These are phyloP conservation scores for Eupithecia inturbata DNA, from an alignment of 2,888 invertebrate genomes.

Conservation along the genomic window DNA sequence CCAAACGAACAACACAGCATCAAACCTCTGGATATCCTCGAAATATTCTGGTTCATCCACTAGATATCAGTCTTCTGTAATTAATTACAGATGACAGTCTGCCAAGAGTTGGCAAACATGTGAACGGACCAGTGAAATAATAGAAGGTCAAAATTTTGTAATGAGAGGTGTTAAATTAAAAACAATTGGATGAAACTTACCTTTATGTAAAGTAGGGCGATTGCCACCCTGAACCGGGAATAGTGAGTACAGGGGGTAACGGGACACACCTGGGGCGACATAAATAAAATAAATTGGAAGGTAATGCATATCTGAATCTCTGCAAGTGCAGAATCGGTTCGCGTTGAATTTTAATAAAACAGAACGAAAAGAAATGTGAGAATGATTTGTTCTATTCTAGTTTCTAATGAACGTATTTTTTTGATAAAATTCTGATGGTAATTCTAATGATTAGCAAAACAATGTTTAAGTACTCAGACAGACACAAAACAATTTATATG, in stretches of 20 bases:
- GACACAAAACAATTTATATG: too few relatives aligned
- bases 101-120: not conserved
- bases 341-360: constrained; percentile 3
- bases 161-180: not conserved
- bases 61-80: not conserved
- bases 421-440: not conserved
- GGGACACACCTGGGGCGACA: constrained; percentile 84
- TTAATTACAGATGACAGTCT: not conserved
- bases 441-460: constrained; percentile 3
- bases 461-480: not conserved
- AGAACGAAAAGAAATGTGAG: not conserved
- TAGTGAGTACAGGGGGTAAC: constrained; percentile 88
- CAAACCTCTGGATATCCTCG: not conserved
- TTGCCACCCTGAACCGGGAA: constrained; percentile 80
- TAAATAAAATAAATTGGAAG: constrained; percentile 44
- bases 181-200: constrained; percentile 59
- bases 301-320: constrained; percentile 34
- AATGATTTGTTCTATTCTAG: not conserved
- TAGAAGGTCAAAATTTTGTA: not conserved
- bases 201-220: constrained; percentile 83
- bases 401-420: not conserved
- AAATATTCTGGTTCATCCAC: not conserved
- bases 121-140: not conserved
- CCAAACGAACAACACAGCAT: not conserved
- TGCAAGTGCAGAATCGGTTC: constrained; percentile 1